Percentiles rank a stretch among this genome's conserved stretches.
Conservation (phyloP, 2,888 invertebrate genomes). For the Platypus cylindrus region DNA sequence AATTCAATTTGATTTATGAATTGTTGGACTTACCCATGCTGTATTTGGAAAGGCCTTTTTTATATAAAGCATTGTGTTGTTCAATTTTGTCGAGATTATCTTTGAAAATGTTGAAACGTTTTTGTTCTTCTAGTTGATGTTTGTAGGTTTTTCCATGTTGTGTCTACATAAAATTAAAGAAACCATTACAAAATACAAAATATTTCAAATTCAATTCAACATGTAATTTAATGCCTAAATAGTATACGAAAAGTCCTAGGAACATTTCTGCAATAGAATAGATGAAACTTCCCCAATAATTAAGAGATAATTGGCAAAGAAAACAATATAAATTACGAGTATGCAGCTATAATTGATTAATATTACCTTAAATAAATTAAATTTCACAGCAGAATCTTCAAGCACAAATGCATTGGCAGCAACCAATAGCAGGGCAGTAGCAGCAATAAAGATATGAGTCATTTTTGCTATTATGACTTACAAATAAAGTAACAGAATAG, state of each 20-base stretch:
- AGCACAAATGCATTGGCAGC: constrained; percentile 5
- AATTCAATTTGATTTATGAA: too few relatives aligned
- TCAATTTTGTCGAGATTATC: constrained; percentile 14
- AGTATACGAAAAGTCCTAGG: too few relatives aligned
- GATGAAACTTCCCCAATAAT: too few relatives aligned
- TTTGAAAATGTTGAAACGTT: constrained; percentile 14
- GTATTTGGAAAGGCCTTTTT: constrained; percentile 9
- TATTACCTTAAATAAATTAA: constrained; percentile 8
- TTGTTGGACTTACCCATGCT: constrained; percentile 4
- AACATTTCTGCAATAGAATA: too few relatives aligned
- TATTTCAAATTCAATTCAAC: too few relatives aligned
- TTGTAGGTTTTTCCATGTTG: constrained; percentile 12
- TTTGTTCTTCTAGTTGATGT: constrained; percentile 14
- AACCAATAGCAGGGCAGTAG: constrained; percentile 9
- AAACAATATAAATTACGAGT: too few relatives aligned
- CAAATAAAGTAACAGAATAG: too few relatives aligned
- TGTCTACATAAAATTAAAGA: constrained; percentile 3
- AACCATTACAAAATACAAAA: background rate
- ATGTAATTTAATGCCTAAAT: too few relatives aligned
- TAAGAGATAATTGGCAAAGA: too few relatives aligned
- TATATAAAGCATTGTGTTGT: constrained; percentile 16
- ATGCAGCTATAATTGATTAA: too few relatives aligned
- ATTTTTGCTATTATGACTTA: too few relatives aligned
- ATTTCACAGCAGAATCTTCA: constrained; percentile 1
- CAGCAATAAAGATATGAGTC: too few relatives aligned